Base-by-base conservation (phyloP, 2,113 vertebrate species). In the Arenaria interpres region DNA sequence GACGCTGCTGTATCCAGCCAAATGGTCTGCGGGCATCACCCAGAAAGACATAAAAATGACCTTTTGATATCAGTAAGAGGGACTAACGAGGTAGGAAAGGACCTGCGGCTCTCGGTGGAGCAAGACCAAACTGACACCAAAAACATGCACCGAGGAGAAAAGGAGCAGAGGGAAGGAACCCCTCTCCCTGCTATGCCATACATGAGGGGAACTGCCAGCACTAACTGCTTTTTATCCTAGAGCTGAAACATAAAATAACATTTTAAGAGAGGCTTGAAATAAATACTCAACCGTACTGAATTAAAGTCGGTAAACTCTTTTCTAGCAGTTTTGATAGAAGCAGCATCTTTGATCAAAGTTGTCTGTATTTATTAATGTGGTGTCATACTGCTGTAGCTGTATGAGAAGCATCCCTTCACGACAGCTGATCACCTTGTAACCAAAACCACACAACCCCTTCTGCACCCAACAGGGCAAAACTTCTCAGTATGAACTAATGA, bases 21-120 rank as follows among this genome's bases (percentile, higher is more conserved):
- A 53, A 33, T 14, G 8, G 25, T 0, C 33, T 11, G 5, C 0
- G 27, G 1, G 25, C 13, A 30, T 11, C 66, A 27, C 13, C 27
- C 18, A 14, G 28, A 12, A 14, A 37, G 57, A 20, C 9, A 32
- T 8, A n/a, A 53, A 21, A 15, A 23, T 32, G 37, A 18, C 25
- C 37, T 39, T 35, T 33, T 4, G 1, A 0, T 4, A 59, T 7
- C n/a, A 48, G 2, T 1, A 4, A 51, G 45, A 46, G 25, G 11
- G 24, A 35, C 21, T 8, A 32, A 28, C 7, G 11, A 10, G n/a
- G 23, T 0, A 62, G 46, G 35, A 51, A 33, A 45, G 59, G 32
- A 33, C 30, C 21, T 7, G 15, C 41, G 50, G 8, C 11, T 66
- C 57, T 22, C 1, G 9, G 30, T 8, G 32, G 66, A 73, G 27